Evolutionary conservation across 2,113 vertebrate species (phyloP).

Genomic region (Podocnemis expansa): DNA sequence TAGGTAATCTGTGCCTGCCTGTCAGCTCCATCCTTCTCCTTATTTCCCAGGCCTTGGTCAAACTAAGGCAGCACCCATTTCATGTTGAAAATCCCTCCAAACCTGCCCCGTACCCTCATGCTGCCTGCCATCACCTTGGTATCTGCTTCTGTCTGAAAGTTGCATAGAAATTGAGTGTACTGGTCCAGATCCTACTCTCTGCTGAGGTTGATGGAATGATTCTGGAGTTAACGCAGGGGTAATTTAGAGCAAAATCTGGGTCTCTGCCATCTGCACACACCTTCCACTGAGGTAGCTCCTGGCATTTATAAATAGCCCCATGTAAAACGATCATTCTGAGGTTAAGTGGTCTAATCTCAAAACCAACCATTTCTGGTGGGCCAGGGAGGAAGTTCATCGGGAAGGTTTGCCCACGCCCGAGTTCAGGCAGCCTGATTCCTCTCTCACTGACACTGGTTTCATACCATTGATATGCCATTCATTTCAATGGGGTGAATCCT

Average conservation of each 20-base stretch:
- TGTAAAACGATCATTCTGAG: conserved; percentile 55
- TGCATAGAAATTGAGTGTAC: not conserved
- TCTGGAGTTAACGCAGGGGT: not conserved
- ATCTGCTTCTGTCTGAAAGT: not conserved
- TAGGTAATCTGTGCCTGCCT: not conserved
- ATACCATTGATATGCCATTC: not conserved
- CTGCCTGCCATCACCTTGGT: not conserved
- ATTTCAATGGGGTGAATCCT: not conserved
- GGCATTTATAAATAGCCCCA: conserved; percentile 62
- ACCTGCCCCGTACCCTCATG: not conserved
- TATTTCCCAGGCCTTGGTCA: not conserved
- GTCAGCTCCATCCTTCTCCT: not conserved
- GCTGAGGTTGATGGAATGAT: not conserved
- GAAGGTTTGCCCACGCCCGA: fast-evolving
- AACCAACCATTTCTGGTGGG: conserved; percentile 30
- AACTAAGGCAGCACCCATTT: not conserved
- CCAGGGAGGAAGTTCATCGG: conserved; percentile 8
- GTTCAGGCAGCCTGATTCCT: not conserved
- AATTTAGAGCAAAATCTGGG: conserved; percentile 8
- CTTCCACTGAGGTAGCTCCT: conserved; percentile 48
- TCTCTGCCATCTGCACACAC: conserved; percentile 1
- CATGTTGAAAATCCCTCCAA: not conserved
- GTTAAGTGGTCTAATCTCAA: conserved; percentile 56
- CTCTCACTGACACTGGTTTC: fast-evolving
- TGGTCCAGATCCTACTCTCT: not conserved